phyloP scores from a whole-genome alignment of 37 sponge, comb jelly and placozoan species.

The Dysidea cf. avara region DNA sequence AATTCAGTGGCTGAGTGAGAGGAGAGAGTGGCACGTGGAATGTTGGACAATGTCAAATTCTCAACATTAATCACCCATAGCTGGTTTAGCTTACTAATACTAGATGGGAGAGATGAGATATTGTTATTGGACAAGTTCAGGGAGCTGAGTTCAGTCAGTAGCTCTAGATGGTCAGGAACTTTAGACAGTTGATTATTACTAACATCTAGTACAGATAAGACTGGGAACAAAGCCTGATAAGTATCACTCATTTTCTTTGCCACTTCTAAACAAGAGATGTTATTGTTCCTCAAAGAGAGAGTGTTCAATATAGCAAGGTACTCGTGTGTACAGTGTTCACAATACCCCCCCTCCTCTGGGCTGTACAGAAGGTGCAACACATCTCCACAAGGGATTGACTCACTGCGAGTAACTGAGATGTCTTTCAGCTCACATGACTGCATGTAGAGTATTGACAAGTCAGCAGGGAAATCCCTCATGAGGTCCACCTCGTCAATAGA shows the following conservation, averaged over 20 bases:
- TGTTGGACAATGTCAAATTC: conserved; percentile 30
- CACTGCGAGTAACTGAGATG: not conserved
- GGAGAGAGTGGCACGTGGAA: conserved; percentile 20
- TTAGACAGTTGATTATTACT: conserved; percentile 21
- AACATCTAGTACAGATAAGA: conserved; percentile 50
- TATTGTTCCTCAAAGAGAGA: conserved; percentile 52
- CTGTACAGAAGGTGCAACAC: conserved; percentile 31
- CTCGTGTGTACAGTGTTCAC: conserved; percentile 39
- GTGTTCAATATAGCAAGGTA: conserved; percentile 40
- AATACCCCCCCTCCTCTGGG: not conserved
- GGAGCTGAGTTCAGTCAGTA: conserved; percentile 44
- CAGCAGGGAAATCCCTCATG: conserved; percentile 47
- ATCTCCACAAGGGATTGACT: conserved; percentile 30
- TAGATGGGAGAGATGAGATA: conserved; percentile 47
- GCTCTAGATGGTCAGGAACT: conserved; percentile 41
- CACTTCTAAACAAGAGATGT: not conserved
- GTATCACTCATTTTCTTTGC: not conserved
- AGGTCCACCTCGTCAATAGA: conserved; percentile 21
- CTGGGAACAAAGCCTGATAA: conserved; percentile 35
- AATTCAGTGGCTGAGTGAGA: conserved; percentile 27
- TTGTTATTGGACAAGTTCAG: conserved; percentile 46
- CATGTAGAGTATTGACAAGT: conserved; percentile 20
- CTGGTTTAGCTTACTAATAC: conserved; percentile 51
- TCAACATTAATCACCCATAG: conserved; percentile 52
- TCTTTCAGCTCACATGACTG: conserved; percentile 11